Base-by-base conservation (phyloP, 2,888 invertebrate genomes). In the Zaprionus bogoriensis region DNA sequence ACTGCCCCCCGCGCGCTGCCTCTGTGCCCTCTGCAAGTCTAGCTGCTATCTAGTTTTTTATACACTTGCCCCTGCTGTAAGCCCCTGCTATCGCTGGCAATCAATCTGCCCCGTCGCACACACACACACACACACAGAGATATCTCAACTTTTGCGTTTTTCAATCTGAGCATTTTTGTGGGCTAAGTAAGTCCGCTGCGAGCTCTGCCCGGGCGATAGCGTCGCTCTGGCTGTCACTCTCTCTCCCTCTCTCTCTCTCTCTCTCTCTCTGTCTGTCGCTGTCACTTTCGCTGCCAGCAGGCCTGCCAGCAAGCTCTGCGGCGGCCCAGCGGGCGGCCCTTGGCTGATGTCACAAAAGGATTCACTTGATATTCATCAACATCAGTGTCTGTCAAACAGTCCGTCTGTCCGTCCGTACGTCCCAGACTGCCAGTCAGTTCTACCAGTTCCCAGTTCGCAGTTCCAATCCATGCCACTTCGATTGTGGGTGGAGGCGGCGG, bases 361-460 rank as follows among this genome's bases (percentile, higher is more conserved):
- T 89, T 90, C 89, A 89, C 89, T 89, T 89, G 89, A 90, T 90
- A 89, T 89, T 88, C 89, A 89, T 89, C 89, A 89, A 87, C 90
- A 88, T 90, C 90, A 89, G 84, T 88, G 88, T 87, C 88, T 89
- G 88, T 86, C 88, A 87, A 78, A 77, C 77, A 79, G 86, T 81
- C 82, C 77, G 71, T 66, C 77, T 66, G 67, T 28, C 63, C 54
- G 74, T 63, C 70, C 66, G 47, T 28, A n/a, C n/a, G n/a, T n/a
- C n/a, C 62, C 47, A 14, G 73, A 23, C 65, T 55, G 75, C 68
- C 70, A 71, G 63, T 69, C 76, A 71, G 75, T 74, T 73, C 85
- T 65, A 50, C 65, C 27, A 59, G 51, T 20, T 14, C 53, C 57
- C 32, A 12, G 42, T 9, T 36, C 22, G 41, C 59, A 52, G 27